phyloP scores from a whole-genome alignment of 2,797 vertebrate species.

The Sparidentex hasta region DNA sequence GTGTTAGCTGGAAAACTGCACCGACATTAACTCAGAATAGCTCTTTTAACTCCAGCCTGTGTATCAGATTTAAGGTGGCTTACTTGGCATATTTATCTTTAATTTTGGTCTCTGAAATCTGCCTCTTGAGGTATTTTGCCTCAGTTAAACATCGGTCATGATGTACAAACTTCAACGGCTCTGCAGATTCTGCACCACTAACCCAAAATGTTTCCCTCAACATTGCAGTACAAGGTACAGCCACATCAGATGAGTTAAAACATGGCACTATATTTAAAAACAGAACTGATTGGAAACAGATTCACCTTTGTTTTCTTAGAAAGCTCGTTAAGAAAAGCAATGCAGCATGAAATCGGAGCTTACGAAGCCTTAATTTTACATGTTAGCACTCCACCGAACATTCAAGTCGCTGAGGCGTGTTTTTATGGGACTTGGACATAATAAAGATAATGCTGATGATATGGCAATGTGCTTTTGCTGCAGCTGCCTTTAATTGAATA shows the following conservation, averaged over 20 bases:
- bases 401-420: constrained; percentile 28
- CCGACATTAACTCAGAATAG: constrained; percentile 15
- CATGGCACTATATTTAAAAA: not conserved
- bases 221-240: not conserved
- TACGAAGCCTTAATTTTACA: constrained; percentile 25
- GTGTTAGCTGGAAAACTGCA: constrained; percentile 29
- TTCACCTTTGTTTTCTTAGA: not conserved
- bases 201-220: not conserved
- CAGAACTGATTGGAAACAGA: not conserved
- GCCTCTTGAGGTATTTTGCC: not conserved
- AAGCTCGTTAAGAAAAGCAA: constrained; percentile 22
- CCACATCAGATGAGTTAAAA: not conserved
- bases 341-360: constrained; percentile 5
- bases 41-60: constrained; percentile 5
- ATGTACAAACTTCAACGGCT: not conserved
- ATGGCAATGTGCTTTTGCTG: constrained; percentile 50
- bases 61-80: constrained; percentile 33
- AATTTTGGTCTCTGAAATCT: constrained; percentile 18
- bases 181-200: constrained; percentile 2
- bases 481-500: constrained; percentile 66
- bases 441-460: constrained; percentile 65
- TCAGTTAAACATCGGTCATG: constrained; percentile 33
- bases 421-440: constrained; percentile 48
- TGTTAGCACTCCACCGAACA: constrained; percentile 23
- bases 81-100: constrained; percentile 30